Base-by-base conservation (phyloP, 2,888 invertebrate species). In the Aricia artaxerxes region DNA sequence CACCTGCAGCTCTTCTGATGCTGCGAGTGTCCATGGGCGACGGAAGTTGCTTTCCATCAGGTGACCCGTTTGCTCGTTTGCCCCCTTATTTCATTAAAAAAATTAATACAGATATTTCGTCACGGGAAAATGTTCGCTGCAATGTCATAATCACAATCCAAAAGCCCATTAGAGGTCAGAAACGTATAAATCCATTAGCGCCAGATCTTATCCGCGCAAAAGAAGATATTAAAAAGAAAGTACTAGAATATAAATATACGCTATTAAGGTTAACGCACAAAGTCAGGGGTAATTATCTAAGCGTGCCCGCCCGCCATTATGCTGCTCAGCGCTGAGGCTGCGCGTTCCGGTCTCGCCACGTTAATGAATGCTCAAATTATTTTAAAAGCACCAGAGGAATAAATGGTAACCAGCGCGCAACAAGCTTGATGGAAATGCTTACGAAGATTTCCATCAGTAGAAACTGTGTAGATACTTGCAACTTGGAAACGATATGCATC, bases 361-460 rank as follows among this genome's bases (percentile, higher is more conserved):
- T 78, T 84, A 84, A 84, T 83, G 81, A 82, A 83, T 82, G 82
- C 82, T 85, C 82, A 82, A 84, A 82, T 84, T 73, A 53, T 78
- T 73, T 80, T 80, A 82, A 38, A 79, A 75, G 73, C 78, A 24
- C 44, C 64, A 81, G 82, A 82, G 80, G 82, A 82, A 82, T 80
- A 35, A 35, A 38, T 69, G 69, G 13, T 69, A 69, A 38, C 13
- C 69, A 69, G 69, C 35, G 69, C 64, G 31, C 35, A 13, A 69
- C 31, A 38, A 69, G 35, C 35, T 38, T 69, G 35, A 38, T 69
- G 38, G 13, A 69, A 69, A 38, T 35, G 13, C 5, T 35, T 16
- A 69, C 5, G 64, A 9, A 31, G 35, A 35, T 69, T 35, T 69
- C 69, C 35, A 69, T 69, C 69, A 69, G 13, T 69, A 16, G 69